These are phyloP conservation scores for Rhagophthalmus giganteus DNA, from an alignment of 2,888 invertebrate species.

Conservation along the genomic window DNA sequence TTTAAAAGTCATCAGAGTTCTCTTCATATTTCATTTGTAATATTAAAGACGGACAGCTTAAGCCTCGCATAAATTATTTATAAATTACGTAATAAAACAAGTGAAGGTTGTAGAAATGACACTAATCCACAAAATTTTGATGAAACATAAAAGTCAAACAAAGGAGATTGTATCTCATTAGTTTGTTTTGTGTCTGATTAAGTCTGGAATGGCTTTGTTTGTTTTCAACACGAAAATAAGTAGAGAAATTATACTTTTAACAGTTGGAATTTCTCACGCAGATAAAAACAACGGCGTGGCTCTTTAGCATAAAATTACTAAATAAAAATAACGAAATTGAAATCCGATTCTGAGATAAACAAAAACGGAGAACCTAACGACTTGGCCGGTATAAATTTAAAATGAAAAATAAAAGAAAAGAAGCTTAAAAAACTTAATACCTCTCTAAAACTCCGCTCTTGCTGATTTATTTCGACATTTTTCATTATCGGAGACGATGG, in stretches of 20 bases:
- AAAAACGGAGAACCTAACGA: slow-evolving; percentile 2
- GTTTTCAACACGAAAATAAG: not conserved
- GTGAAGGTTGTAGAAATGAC: not conserved
- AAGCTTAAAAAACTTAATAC: slow-evolving; percentile 41
- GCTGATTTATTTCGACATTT: slow-evolving; percentile 47
- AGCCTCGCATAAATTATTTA: not conserved
- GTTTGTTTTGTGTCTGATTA: not conserved
- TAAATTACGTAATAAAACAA: not conserved
- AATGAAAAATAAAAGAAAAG: slow-evolving; percentile 27
- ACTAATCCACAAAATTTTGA: not conserved
- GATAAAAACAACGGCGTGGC: not conserved
- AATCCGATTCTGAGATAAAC: not conserved
- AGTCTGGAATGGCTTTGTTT: not conserved
- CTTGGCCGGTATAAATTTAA: slow-evolving; percentile 10
- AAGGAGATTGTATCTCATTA: not conserved
- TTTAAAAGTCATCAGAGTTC: not conserved
- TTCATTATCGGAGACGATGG: slow-evolving; percentile 44
- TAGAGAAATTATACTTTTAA: not conserved
- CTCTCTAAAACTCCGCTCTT: slow-evolving; percentile 35
- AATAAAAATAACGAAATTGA: slow-evolving; percentile 3
- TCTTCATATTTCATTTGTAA: not conserved
- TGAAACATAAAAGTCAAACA: not conserved
- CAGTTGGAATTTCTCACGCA: slow-evolving; percentile 2
- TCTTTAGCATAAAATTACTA: not conserved
- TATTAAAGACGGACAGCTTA: not conserved